These are phyloP conservation scores for Nemotelus pantherinus DNA, from an alignment of 2,888 invertebrate genomes.

Conservation along the genomic window DNA sequence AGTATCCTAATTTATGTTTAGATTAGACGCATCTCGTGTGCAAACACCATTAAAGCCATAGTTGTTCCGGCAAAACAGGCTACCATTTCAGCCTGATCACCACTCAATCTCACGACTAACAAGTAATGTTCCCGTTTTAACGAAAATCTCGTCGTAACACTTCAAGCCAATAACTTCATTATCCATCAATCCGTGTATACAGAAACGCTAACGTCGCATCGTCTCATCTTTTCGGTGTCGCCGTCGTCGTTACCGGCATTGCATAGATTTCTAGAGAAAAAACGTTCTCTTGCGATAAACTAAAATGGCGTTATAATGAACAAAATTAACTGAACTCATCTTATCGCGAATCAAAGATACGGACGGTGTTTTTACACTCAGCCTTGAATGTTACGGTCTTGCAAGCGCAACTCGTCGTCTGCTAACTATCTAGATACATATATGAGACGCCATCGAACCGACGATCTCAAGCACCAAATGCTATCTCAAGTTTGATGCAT, in stretches of 20 bases:
- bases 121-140: too few relatives aligned
- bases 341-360: constrained; percentile 23
- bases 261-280: background rate
- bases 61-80: too few relatives aligned
- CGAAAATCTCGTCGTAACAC: background rate
- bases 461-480: background rate
- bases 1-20: too few relatives aligned
- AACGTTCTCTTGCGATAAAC: constrained; percentile 11
- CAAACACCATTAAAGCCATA: too few relatives aligned
- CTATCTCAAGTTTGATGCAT: constrained; percentile 11
- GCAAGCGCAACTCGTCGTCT: background rate
- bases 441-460: constrained; percentile 19
- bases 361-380: background rate
- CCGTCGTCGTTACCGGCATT: too few relatives aligned
- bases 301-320: constrained; percentile 35
- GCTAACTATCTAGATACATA: background rate
- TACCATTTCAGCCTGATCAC: too few relatives aligned
- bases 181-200: constrained; percentile 8
- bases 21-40: too few relatives aligned
- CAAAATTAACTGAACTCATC: constrained; percentile 35
- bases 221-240: background rate
- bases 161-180: constrained; percentile 23
- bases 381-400: background rate
- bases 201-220: background rate
- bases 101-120: too few relatives aligned